Percentiles rank a stretch among this genome's conserved stretches.
Evolutionary conservation across 2,113 vertebrate genomes (phyloP).

Genomic region (Upupa epops): DNA sequence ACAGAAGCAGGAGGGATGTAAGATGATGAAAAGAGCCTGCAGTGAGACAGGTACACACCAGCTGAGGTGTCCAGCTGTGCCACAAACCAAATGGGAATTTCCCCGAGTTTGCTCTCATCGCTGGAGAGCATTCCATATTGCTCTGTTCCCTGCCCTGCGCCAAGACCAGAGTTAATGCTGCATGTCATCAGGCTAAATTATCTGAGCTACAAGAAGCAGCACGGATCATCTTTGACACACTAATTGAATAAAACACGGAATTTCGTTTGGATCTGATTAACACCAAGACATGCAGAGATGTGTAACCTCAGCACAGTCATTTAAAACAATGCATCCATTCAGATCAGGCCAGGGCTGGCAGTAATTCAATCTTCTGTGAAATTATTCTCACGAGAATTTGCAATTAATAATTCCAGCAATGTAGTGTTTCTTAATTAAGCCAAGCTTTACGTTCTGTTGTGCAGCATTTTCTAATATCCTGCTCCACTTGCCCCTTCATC

Average conservation of each 20-base stretch:
- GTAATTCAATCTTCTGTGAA: neutral
- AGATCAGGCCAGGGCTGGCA: neutral
- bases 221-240: neutral
- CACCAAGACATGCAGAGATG: accelerated
- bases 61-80: accelerated
- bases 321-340: neutral
- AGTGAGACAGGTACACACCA: neutral
- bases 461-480: neutral
- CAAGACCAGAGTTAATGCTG: accelerated
- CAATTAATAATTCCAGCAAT: conserved; percentile 8
- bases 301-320: accelerated
- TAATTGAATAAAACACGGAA: neutral
- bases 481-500: neutral
- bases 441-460: neutral
- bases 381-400: neutral
- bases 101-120: accelerated
- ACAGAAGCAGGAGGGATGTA: neutral
- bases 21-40: neutral
- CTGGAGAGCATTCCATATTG: accelerated
- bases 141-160: neutral
- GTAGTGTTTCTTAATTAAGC: neutral
- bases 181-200: neutral
- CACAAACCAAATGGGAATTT: neutral
- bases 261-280: conserved; percentile 4
- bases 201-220: neutral